phyloP scores from a whole-genome alignment of 1,140 invertebrate genomes.

The Drosophila hydei region DNA sequence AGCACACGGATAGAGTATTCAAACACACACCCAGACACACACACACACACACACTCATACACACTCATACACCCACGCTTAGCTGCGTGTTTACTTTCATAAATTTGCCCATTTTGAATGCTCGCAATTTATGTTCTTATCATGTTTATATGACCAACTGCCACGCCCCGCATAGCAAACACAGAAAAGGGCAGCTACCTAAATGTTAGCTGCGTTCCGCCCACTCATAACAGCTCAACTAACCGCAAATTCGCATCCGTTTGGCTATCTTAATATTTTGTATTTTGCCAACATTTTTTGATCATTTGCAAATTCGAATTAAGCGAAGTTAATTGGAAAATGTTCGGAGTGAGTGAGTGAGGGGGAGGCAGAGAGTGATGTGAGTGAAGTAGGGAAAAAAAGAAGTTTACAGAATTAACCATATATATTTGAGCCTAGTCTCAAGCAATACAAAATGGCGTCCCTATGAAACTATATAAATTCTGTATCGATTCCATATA shows the following conservation, averaged over 20 bases:
- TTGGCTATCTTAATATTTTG: slow-evolving; percentile 11
- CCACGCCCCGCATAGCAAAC: background rate
- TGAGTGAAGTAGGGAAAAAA: background rate
- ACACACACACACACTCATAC: background rate
- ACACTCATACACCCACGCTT: background rate
- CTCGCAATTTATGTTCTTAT: slow-evolving; percentile 39
- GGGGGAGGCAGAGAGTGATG: background rate
- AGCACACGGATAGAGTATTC: slow-evolving; percentile 13
- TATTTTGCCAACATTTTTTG: background rate
- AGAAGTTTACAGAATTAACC: background rate
- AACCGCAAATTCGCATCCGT: slow-evolving; percentile 7
- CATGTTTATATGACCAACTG: slow-evolving; percentile 25
- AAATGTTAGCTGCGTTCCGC: background rate
- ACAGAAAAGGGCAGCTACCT: background rate
- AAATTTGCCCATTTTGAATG: slow-evolving; percentile 37
- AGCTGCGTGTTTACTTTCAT: slow-evolving; percentile 25
- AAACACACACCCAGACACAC: slow-evolving; percentile 14
- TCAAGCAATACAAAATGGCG: too few species aligned
- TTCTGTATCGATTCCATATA: too few species aligned
- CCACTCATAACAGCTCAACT: background rate
- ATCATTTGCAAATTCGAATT: slow-evolving; percentile 8
- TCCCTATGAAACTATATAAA: too few species aligned
- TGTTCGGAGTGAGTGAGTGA: background rate
- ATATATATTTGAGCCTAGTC: too few species aligned
- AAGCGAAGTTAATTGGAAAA: slow-evolving; percentile 7